phyloP scores from a whole-genome alignment of 2,888 invertebrate genomes.

The Lasioglossum oenotherae region DNA sequence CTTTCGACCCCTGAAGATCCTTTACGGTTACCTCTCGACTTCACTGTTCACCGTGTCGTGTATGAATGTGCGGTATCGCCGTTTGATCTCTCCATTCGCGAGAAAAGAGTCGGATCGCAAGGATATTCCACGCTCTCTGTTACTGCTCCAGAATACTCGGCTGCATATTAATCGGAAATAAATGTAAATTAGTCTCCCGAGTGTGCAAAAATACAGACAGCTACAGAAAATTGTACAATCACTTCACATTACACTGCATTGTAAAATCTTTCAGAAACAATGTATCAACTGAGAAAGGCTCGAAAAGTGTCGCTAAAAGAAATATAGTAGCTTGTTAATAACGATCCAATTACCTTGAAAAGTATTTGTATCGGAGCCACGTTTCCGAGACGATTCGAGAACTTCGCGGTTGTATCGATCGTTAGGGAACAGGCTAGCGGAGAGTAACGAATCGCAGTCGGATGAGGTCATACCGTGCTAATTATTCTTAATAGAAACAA shows the following conservation, averaged over 20 bases:
- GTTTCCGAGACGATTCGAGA: neutral
- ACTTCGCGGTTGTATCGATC: neutral
- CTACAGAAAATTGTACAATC: neutral
- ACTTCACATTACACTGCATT: too few species aligned
- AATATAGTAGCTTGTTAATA: neutral
- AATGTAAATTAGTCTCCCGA: neutral
- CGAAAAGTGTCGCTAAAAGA: neutral
- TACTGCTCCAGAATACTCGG: neutral
- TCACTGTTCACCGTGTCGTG: constrained; percentile 33
- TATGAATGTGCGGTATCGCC: constrained; percentile 65
- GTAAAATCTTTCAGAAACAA: too few species aligned
- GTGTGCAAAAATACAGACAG: neutral
- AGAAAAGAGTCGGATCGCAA: neutral
- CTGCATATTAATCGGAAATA: neutral
- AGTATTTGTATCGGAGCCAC: neutral
- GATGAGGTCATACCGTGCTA: constrained; percentile 12
- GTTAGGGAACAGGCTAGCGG: neutral
- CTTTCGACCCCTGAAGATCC: constrained; percentile 41
- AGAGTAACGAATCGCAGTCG: constrained; percentile 9
- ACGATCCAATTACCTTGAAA: neutral
- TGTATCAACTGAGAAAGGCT: neutral
- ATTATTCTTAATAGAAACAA: constrained; percentile 22
- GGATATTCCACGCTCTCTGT: neutral
- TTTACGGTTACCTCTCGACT: constrained; percentile 16
- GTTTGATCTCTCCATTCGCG: constrained; percentile 68